Evolutionary conservation across 2,888 invertebrate species (phyloP).

Genomic region (Heliconius aoede): DNA sequence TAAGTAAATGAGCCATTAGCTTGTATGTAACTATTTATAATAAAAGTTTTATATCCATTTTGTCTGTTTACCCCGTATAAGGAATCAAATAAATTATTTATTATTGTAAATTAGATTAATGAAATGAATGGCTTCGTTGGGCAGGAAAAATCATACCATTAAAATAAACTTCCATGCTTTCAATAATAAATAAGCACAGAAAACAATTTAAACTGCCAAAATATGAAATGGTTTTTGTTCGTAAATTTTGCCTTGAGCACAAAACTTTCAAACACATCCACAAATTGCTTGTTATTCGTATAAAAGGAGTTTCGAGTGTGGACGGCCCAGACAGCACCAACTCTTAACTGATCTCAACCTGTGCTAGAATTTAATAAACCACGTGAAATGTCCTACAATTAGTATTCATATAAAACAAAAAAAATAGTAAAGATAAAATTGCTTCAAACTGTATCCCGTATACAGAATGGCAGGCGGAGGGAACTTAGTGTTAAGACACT

Average conservation of each 20-base stretch:
- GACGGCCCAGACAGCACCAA: constrained; percentile 31
- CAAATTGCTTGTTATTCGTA: constrained; percentile 40
- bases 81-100: neutral
- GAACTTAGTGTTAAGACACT: too few species aligned
- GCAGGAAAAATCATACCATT: neutral
- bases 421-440: neutral
- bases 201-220: constrained; percentile 29
- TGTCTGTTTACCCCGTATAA: neutral
- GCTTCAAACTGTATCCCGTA: too few species aligned
- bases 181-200: constrained; percentile 23
- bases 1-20: too few species aligned
- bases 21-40: too few species aligned
- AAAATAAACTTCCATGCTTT: neutral
- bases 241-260: constrained; percentile 22
- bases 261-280: constrained; percentile 34
- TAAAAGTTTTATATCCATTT: neutral
- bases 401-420: neutral
- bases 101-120: neutral
- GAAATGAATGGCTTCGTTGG: neutral
- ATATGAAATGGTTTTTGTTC: constrained; percentile 28
- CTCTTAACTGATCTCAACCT: constrained; percentile 31
- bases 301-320: constrained; percentile 33
- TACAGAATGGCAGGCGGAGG: too few species aligned
- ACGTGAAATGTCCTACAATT: constrained; percentile 12
- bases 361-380: constrained; percentile 39